These are phyloP conservation scores for Pyrgus malvae DNA, from an alignment of 2,888 invertebrate species.

Conservation along the genomic window DNA sequence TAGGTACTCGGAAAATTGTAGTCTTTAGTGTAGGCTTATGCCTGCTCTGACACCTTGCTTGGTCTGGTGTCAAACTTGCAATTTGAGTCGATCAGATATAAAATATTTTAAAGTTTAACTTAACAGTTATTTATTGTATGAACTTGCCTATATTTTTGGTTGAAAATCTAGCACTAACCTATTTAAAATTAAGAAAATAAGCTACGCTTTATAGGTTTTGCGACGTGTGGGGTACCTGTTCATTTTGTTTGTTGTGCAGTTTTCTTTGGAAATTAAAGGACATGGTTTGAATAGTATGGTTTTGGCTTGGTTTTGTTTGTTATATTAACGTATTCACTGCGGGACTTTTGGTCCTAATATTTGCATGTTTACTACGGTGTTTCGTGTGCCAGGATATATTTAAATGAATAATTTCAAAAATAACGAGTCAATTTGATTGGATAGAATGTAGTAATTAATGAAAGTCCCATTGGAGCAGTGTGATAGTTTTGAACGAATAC, in stretches of 20 bases:
- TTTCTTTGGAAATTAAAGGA: constrained; percentile 38
- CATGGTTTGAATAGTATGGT: constrained; percentile 51
- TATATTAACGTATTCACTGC: constrained; percentile 66
- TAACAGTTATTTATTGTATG: too few relatives aligned
- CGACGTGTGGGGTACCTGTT: constrained; percentile 23
- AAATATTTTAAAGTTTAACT: too few relatives aligned
- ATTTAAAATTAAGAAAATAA: too few relatives aligned
- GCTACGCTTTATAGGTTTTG: constrained; percentile 13
- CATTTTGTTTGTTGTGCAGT: constrained; percentile 17
- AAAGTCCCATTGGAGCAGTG: constrained; percentile 18
- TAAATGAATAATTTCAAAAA: constrained; percentile 28
- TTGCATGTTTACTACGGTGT: constrained; percentile 34
- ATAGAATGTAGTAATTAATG: constrained; percentile 20
- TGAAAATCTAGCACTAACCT: too few relatives aligned
- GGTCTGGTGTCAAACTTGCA: too few relatives aligned
- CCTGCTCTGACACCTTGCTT: too few relatives aligned
- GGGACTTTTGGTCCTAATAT: constrained; percentile 64
- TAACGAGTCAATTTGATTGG: constrained; percentile 35
- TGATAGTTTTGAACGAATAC: constrained; percentile 26
- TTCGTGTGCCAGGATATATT: constrained; percentile 29
- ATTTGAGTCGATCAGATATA: too few relatives aligned
- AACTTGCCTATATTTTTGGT: too few relatives aligned
- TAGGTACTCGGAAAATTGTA: too few relatives aligned
- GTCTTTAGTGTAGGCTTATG: too few relatives aligned
- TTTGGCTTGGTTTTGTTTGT: constrained; percentile 67